Evolutionary conservation across 2,113 vertebrate species (phyloP).

Genomic region (Lagopus leucura): DNA sequence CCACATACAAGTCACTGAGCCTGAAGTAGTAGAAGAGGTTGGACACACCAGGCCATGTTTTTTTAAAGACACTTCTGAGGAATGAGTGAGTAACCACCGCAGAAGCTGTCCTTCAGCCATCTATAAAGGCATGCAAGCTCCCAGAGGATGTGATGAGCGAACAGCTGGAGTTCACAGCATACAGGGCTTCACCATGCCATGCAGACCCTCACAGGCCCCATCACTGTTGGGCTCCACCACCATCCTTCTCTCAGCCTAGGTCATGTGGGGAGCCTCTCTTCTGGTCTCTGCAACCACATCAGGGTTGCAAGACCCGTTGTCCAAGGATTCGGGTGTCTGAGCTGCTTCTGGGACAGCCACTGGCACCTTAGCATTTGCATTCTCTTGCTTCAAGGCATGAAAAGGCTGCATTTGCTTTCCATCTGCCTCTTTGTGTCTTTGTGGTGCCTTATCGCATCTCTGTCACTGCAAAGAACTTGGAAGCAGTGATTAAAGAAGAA

Average conservation of each 20-base stretch:
- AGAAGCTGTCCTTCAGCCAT: neutral
- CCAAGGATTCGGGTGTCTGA: neutral
- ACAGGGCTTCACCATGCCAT: neutral
- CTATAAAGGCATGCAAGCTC: neutral
- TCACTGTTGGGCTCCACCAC: neutral
- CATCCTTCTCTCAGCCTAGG: neutral
- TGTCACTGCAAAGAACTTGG: neutral
- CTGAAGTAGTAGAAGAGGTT: neutral
- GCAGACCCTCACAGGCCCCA: neutral
- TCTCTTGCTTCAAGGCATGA: neutral
- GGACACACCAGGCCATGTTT: neutral
- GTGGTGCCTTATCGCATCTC: neutral
- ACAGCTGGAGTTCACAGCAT: fast-evolving
- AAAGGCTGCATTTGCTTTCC: neutral
- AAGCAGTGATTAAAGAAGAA: neutral
- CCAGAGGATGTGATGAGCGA: neutral
- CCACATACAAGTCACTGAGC: neutral
- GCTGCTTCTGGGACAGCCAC: neutral
- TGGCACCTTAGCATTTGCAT: neutral
- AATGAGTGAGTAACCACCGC: neutral
- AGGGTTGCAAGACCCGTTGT: neutral
- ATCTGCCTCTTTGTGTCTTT: neutral
- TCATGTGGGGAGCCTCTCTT: neutral
- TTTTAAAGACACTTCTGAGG: neutral
- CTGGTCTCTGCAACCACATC: too few relatives aligned